These are phyloP conservation scores for Paramormyrops hopkinsi DNA, from an alignment of 2,797 vertebrate genomes.

Conservation along the genomic window DNA sequence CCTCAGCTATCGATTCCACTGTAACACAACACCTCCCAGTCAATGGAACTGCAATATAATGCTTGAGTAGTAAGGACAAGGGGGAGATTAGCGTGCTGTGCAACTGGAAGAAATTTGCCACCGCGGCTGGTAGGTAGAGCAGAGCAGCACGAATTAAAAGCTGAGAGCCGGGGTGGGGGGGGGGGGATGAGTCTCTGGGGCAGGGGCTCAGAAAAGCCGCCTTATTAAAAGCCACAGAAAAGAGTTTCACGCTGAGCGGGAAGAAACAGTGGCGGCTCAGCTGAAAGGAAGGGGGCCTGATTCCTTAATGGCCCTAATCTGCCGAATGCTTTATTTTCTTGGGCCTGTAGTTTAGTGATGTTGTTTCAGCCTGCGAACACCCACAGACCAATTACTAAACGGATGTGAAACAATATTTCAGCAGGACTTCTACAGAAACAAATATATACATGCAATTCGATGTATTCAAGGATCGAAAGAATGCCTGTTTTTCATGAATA, in stretches of 20 bases:
- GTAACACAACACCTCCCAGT: constrained; percentile 96
- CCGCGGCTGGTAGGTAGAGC: constrained; percentile 67
- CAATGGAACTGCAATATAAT: constrained; percentile 98
- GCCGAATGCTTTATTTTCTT: constrained; percentile 77
- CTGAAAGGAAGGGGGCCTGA: constrained; percentile 74
- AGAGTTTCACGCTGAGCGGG: constrained; percentile 79
- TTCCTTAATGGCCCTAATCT: constrained; percentile 90
- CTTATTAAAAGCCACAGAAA: constrained; percentile 97
- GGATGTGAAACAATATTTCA: constrained; percentile 14
- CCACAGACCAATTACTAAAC: constrained; percentile 9
- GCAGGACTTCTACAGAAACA: neutral
- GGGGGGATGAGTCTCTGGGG: constrained; percentile 71
- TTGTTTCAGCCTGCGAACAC: constrained; percentile 17
- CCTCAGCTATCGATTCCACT: constrained; percentile 91
- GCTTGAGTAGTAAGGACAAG: constrained; percentile 82
- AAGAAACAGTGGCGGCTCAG: constrained; percentile 86
- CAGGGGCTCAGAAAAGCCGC: constrained; percentile 81
- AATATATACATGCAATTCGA: neutral
- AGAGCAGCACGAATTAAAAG: constrained; percentile 78
- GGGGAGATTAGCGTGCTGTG: constrained; percentile 82
- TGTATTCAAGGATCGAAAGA: neutral
- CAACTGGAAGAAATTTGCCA: constrained; percentile 88
- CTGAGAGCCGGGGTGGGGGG: constrained; percentile 19
- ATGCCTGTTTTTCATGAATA: neutral
- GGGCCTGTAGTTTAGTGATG: constrained; percentile 72